Base-by-base conservation (phyloP, 2,888 invertebrate species). In the Dexiosoma caninum region DNA sequence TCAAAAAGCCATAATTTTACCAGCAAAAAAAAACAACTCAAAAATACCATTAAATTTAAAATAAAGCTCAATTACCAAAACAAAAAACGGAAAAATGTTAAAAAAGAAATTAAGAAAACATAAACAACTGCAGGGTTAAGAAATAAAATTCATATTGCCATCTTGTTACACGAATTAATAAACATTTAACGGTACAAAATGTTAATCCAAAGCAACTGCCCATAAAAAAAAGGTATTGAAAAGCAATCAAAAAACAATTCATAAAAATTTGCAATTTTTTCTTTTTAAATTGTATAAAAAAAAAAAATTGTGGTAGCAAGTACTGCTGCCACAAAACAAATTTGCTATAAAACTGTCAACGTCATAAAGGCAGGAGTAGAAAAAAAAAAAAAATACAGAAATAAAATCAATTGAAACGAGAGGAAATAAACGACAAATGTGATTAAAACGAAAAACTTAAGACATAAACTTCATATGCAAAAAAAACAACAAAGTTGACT, bases 191-290 rank as follows among this genome's bases (percentile, higher is more conserved):
- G 79, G 81, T 77, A 71, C 49, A 79, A 77, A 82, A 82, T 82
- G 82, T 67, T 81, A 79, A 83, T 83, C 44, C 16, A 30, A 57
- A 60, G 72, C 37, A 62, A 77, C 67, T 62, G 37, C 6, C 23
- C 27, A 27, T 44, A 51, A 71, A 70, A 60, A 44, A 37, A 35
- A 9, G 42, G 55, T 51, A 55, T 79, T 79, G 77, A 62, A 44
- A 66, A 82, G 86, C 88, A 88, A 88, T 88, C 88, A 88, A 88
- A 88, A 87, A 87, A 83, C 88, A 88, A 88, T 88, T 88, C 88
- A 88, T 88, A 88, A 88, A 78, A 88, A 88, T 87, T 88, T 87
- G 88, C 87, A 87, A 86, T 85, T 86, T 60, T 40, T 30, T n/a
- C n/a, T 27, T 44, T 30, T 85, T 86, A 27, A 27, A 0, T 37